Evolutionary conservation across 2,888 invertebrate genomes (phyloP), one percentile per base, ranked within the genome.

Genomic region (Argyresthia goedartella): DNA sequence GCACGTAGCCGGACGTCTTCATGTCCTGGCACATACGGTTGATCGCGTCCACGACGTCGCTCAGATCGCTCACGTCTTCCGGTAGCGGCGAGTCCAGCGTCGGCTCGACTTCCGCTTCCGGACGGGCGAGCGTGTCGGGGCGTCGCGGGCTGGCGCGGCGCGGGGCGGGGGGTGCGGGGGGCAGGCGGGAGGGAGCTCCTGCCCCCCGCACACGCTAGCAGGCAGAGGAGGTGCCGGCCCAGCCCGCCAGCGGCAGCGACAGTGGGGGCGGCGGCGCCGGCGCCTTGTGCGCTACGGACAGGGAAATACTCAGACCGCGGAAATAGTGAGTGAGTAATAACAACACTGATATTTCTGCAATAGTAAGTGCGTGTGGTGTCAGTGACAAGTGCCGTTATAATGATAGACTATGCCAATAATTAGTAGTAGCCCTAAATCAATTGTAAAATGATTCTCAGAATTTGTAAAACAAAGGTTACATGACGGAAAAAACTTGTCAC

Each of bases 191-290:
- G 72, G 66, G 67, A 67, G 67, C 58, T 61, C 54, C 62, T 57
- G 75, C 84, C 82, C 81, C 81, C 76, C 76, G 67, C 71, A n/a
- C 68, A 72, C 65, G 87, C 85, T 87, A 87, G 87, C 87, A 87
- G 53, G 84, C 85, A 69, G 77, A 78, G 44, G 89, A 87, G 54
- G 88, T 73, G 68, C 81, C 88, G 77, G 89, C 71, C 84, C 89
- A 89, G 57, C 85, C 81, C 57, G 78, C 80, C 59, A 90, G 76
- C 63, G 89, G 89, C 55, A 90, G 71, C 53, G 84, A 80, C 61
- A 87, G 80, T 58, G 90, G 90, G 56, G 90, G 90, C 66, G 84
- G 82, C 54, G 90, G 91, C 58, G 90, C 90, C 64, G 81, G 90
- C 68, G 90, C 89, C 73, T 90, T 90, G 66, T 81, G 82, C 71